These are phyloP conservation scores for Trachemys scripta DNA, from an alignment of 2,113 vertebrate species.

Conservation along the genomic window DNA sequence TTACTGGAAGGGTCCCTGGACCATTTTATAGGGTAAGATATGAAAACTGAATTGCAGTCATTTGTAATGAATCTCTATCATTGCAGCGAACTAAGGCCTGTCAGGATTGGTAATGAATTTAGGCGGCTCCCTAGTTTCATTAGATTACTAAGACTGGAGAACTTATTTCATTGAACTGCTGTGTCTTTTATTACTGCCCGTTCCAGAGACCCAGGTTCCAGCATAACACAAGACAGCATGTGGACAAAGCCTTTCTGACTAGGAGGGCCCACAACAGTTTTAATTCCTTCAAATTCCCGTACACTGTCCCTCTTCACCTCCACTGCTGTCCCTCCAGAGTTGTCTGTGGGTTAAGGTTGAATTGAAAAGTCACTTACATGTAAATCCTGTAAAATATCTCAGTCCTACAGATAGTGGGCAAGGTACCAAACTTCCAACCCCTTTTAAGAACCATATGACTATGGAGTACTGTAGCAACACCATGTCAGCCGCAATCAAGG, in stretches of 20 bases:
- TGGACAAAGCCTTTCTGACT: not conserved
- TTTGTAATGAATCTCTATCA: constrained; percentile 20
- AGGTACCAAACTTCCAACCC: constrained; percentile 31
- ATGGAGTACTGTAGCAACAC: not conserved
- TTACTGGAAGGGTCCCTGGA: constrained; percentile 17
- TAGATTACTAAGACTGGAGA: constrained; percentile 38
- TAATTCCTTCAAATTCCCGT: constrained; percentile 34
- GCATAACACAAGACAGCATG: not conserved
- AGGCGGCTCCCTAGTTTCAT: constrained; percentile 44
- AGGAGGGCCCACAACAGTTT: not conserved
- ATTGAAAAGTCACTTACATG: constrained; percentile 59
- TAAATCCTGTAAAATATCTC: constrained; percentile 33
- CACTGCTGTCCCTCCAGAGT: constrained; percentile 5
- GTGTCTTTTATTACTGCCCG: constrained; percentile 57
- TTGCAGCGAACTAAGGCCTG: not conserved
- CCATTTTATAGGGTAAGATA: constrained; percentile 26
- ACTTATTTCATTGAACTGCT: constrained; percentile 63
- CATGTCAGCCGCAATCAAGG: not conserved
- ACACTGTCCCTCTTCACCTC: not conserved
- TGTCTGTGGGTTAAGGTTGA: constrained; percentile 38
- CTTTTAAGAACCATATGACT: constrained; percentile 35
- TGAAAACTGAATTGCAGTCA: not conserved
- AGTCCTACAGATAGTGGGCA: constrained; percentile 3
- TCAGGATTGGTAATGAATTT: constrained; percentile 13
- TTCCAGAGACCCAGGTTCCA: constrained; percentile 12